Evolutionary conservation across 2,113 vertebrate species (phyloP).

Genomic region (Microcebus tavaratra): DNA sequence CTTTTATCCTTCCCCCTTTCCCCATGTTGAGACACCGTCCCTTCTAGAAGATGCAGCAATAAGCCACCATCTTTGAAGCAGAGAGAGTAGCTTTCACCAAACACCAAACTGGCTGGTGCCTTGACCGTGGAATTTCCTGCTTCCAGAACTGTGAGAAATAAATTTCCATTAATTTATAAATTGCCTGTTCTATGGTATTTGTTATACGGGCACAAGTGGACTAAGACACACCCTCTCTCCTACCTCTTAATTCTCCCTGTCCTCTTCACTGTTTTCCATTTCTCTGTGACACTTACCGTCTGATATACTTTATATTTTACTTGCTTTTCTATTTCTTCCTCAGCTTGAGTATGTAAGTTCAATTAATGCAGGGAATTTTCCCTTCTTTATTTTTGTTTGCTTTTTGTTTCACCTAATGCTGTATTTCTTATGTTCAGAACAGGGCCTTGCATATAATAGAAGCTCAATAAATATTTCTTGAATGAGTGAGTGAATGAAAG

Average conservation of each 20-base stretch:
- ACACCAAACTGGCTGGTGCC: too few species aligned
- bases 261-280: not conserved
- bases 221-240: not conserved
- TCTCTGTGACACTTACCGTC: not conserved
- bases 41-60: not conserved
- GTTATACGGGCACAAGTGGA: not conserved
- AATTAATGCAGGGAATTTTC: not conserved
- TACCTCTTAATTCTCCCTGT: not conserved
- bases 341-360: not conserved
- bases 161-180: not conserved
- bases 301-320: not conserved
- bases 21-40: not conserved
- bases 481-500: not conserved
- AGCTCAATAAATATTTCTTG: not conserved
- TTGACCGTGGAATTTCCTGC: not conserved
- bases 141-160: not conserved
- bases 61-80: not conserved
- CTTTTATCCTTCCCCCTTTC: not conserved
- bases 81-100: not conserved
- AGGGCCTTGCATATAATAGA: not conserved
- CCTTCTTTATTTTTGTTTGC: not conserved
- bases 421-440: not conserved
- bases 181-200: not conserved
- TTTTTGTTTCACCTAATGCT: not conserved
- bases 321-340: not conserved